Conservation (phyloP, 2,797 vertebrate species). For the Trachops cirrhosus region DNA sequence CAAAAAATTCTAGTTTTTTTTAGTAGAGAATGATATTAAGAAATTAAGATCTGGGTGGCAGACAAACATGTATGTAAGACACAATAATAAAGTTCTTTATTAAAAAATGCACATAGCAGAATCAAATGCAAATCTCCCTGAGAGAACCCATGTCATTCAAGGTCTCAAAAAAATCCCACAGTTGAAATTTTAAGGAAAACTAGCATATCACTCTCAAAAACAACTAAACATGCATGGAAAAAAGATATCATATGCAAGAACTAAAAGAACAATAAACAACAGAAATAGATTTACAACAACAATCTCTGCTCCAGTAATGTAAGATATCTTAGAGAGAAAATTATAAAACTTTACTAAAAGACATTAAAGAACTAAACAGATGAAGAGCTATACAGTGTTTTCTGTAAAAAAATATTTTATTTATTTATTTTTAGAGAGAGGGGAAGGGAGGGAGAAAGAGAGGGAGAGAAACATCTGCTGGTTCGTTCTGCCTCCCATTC, state of each 20-base stretch:
- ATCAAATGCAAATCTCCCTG: not conserved
- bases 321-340: not conserved
- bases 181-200: not conserved
- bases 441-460: not conserved
- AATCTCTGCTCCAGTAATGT: not conserved
- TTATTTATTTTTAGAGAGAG: not conserved
- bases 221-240: not conserved
- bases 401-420: not conserved
- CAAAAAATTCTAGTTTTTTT: not conserved
- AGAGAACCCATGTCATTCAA: not conserved
- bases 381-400: not conserved
- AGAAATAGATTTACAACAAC: not conserved
- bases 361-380: not conserved
- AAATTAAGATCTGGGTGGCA: slow-evolving; percentile 1
- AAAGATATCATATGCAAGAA: not conserved
- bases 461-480: not conserved
- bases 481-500: not conserved
- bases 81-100: not conserved
- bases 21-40: not conserved
- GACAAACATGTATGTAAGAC: not conserved
- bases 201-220: not conserved
- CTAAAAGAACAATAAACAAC: not conserved
- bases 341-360: not conserved
- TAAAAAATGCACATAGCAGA: not conserved
- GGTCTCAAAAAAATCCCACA: not conserved